Percentiles rank a stretch among this genome's conserved stretches.
Conservation (phyloP, 2,888 invertebrate species). For the Drosophila gaucha region DNA sequence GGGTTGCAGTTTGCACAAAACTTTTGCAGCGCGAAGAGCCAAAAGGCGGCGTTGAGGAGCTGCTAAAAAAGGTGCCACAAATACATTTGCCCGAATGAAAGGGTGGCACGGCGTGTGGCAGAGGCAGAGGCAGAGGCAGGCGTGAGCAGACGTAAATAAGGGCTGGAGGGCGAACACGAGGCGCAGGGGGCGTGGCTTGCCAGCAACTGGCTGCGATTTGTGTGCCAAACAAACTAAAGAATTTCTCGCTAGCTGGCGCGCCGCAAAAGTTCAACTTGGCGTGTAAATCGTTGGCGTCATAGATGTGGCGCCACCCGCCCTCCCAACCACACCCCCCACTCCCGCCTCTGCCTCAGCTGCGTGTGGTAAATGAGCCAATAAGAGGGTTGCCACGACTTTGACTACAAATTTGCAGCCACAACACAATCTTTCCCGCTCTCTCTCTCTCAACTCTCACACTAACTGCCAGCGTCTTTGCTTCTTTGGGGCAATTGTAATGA, state of each 20-base stretch:
- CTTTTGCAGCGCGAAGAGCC: conserved; percentile 12
- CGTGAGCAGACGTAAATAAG: neutral
- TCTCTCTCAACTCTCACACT: neutral
- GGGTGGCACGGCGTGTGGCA: neutral
- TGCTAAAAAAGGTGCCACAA: conserved; percentile 34
- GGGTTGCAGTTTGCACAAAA: conserved; percentile 27
- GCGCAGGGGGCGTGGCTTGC: neutral
- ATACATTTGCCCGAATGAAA: conserved; percentile 27
- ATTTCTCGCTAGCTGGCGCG: conserved; percentile 30
- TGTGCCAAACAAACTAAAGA: conserved; percentile 33
- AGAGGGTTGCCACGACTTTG: conserved; percentile 27
- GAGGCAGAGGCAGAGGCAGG: too few species aligned
- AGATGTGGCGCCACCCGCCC: conserved; percentile 26
- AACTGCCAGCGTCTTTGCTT: conserved; percentile 23
- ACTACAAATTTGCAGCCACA: conserved; percentile 19
- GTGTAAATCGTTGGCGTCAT: conserved; percentile 64
- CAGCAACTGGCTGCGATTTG: conserved; percentile 39
- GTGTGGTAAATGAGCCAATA: conserved; percentile 62
- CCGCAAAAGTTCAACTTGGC: conserved; percentile 51
- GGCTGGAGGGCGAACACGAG: neutral
- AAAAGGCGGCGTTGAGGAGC: conserved; percentile 30
- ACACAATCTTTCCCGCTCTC: neutral
- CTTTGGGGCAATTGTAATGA: conserved; percentile 46
- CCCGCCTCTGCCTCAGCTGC: neutral
- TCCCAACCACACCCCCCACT: neutral